Evolutionary conservation across 2,888 invertebrate genomes (phyloP), one percentile per base, ranked within the genome.

Genomic region (Chrysotoxum bicinctum): DNA sequence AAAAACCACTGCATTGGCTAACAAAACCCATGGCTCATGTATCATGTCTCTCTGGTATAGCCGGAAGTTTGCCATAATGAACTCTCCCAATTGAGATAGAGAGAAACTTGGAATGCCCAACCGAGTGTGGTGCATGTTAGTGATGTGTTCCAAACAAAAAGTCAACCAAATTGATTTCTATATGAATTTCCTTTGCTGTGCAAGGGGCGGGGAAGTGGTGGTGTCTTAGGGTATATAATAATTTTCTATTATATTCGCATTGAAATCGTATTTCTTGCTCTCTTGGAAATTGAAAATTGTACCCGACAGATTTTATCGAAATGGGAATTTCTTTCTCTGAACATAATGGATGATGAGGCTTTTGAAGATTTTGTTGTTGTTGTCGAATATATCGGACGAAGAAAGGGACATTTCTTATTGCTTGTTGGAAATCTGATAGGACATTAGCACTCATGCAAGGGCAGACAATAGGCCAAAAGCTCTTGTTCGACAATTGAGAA

Each of bases 21-120:
- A 26, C 62, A 62, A 62, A 62, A 26, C 62, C 43, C 40, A 26
- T 45, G 35, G 64, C 26, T 45, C 43, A 8, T 40, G 43, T 62
- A 43, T 62, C 43, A 64, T 64, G 26, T 12, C 43, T 45, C 64
- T 43, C n/a, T 30, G 21, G 40, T 23, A 43, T 16, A 12, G 50
- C 26, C 64, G 64, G 64, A 64, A 64, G 64, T 64, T 64, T 45
- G 26, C 26, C 26, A 64, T 64, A 37, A 58, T 58, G 37, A 58
- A 58, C 58, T 37, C 3, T 37, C 14, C 35, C 35, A 35, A 58
- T 7, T 6, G 23, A 50, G 23, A 23, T 1, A 48, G 45, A 10
- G 5, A 19, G 5, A 9, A 21, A 21, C 12, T 19, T 21, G 1
- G 2, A 43, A 52, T n/a, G 30, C n/a, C 52, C 8, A 30, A 16